Percentiles rank a stretch among this genome's conserved stretches.
Evolutionary conservation across 2,797 vertebrate genomes (phyloP).

Genomic region (Microchirus variegatus): DNA sequence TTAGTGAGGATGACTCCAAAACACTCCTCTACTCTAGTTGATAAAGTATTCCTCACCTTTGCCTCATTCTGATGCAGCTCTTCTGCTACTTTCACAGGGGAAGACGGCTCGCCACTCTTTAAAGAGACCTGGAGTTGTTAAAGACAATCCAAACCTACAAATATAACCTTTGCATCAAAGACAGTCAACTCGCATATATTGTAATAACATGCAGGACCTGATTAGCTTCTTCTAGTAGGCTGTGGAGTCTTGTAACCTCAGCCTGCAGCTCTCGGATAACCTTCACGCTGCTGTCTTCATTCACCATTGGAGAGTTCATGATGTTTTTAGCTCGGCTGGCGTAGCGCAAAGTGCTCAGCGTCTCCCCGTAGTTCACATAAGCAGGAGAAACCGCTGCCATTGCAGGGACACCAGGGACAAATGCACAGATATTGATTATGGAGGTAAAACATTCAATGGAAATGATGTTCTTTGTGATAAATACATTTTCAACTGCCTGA

Average conservation of each 20-base stretch:
- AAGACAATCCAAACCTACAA: constrained; percentile 17
- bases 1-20: constrained; percentile 19
- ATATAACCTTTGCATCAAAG: constrained; percentile 26
- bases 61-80: constrained; percentile 93
- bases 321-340: constrained; percentile 96
- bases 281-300: constrained; percentile 90
- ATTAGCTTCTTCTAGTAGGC: constrained; percentile 87
- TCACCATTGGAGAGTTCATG: constrained; percentile 94
- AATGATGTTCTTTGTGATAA: neutral
- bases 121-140: constrained; percentile 82
- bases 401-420: constrained; percentile 2
- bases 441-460: neutral
- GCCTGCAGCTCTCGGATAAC: constrained; percentile 88
- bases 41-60: constrained; percentile 80
- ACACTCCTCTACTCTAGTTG: constrained; percentile 2
- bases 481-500: constrained; percentile 5
- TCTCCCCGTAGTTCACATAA: constrained; percentile 94
- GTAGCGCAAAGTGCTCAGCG: constrained; percentile 93
- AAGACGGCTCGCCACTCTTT: constrained; percentile 80
- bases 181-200: constrained; percentile 1
- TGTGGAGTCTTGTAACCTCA: constrained; percentile 76
- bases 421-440: constrained; percentile 4
- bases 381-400: constrained; percentile 91
- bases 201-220: constrained; percentile 78
- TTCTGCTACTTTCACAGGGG: constrained; percentile 87